Percentiles rank a stretch among this genome's conserved stretches.
These are phyloP conservation scores for Scolopax bukidnonensis DNA, from an alignment of 2,797 vertebrate species.

Conservation along the genomic window DNA sequence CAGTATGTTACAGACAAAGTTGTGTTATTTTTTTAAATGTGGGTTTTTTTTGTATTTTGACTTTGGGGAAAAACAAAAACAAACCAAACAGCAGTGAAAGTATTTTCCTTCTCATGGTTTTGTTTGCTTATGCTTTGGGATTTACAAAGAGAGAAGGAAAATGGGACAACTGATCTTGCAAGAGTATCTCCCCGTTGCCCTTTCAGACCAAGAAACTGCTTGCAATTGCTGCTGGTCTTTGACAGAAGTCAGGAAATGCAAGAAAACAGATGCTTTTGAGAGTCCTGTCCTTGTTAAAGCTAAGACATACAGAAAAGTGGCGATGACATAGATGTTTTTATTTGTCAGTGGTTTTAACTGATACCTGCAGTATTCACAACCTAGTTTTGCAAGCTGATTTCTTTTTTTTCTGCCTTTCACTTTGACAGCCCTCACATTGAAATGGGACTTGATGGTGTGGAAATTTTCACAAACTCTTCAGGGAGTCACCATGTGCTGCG, in stretches of 20 bases:
- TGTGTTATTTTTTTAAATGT: not conserved
- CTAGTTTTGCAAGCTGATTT: not conserved
- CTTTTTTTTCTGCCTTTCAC: not conserved
- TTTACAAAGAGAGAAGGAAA: not conserved
- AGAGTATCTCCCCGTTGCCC: not conserved
- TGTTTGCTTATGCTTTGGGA: not conserved
- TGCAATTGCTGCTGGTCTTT: not conserved
- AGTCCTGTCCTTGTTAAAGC: not conserved
- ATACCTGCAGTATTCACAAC: not conserved
- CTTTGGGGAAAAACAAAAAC: not conserved
- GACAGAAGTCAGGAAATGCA: not conserved
- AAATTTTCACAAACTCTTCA: conserved; percentile 94
- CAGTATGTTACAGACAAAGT: not conserved
- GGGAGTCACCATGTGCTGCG: conserved; percentile 93
- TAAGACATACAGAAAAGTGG: not conserved
- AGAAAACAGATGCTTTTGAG: not conserved
- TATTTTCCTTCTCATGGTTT: not conserved
- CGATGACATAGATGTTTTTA: not conserved
- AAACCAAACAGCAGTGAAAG: not conserved
- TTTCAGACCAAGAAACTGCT: not conserved
- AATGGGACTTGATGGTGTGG: conserved; percentile 95
- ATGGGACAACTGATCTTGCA: not conserved
- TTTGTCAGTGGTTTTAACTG: not conserved
- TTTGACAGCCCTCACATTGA: conserved; percentile 87
- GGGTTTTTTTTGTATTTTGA: not conserved